Conservation (phyloP, 2,797 vertebrate genomes). For the Eupleurogrammus muticus region DNA sequence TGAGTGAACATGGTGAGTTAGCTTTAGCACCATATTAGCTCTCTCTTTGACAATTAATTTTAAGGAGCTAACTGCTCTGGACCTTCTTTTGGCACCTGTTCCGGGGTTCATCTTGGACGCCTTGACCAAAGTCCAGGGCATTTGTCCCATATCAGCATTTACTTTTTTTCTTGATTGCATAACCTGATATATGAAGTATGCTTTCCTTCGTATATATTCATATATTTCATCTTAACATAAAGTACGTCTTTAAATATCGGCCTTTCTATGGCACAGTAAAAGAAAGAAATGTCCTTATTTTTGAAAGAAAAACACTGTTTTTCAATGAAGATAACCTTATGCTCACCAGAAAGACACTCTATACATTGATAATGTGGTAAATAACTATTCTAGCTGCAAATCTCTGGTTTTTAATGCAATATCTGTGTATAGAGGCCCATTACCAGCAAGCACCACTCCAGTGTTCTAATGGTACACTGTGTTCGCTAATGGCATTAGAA, state of each 20-base stretch:
- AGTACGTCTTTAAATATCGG: slow-evolving; percentile 40
- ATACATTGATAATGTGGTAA: no score
- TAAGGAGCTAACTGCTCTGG: slow-evolving; percentile 44
- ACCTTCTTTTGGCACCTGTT: slow-evolving; percentile 30
- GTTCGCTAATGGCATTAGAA: no score
- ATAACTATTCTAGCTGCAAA: no score
- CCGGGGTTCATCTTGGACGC: slow-evolving; percentile 25
- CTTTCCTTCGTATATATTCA: slow-evolving; percentile 41
- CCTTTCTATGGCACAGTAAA: slow-evolving; percentile 9
- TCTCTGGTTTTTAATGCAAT: no score
- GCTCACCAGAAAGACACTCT: no score
- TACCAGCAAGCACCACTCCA: no score
- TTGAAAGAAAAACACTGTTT: no score
- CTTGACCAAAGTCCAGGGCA: slow-evolving; percentile 41
- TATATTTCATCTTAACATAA: slow-evolving; percentile 45
- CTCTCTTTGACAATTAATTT: slow-evolving; percentile 59
- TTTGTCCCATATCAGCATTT: slow-evolving; percentile 52
- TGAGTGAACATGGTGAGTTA: slow-evolving; percentile 56
- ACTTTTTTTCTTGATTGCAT: slow-evolving; percentile 19
- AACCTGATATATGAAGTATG: slow-evolving; percentile 20
- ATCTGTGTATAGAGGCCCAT: no score
- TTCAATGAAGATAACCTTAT: no score
- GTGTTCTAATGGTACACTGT: no score
- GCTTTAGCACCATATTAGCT: slow-evolving; percentile 56
- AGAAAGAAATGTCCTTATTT: no score